Base-by-base conservation (phyloP, 2,113 vertebrate genomes). In the Bambusicola thoracicus region DNA sequence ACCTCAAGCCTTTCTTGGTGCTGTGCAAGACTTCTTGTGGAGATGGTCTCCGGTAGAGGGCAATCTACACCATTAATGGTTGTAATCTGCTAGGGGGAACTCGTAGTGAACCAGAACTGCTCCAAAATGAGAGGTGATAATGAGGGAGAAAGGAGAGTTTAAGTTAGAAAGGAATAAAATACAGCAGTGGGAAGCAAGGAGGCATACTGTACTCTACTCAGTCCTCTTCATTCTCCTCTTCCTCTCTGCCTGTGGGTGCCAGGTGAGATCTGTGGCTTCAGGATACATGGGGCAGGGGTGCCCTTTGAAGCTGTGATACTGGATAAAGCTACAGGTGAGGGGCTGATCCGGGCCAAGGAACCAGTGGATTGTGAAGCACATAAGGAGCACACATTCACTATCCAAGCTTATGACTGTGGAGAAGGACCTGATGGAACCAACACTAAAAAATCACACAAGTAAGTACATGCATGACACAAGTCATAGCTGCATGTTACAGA, bases 401-500 rank as follows among this genome's bases (percentile, higher is more conserved):
- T 99, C 97, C 99, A 99, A 97, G 99, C 99, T 67, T 99, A 99
- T 2, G 99, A 99, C 97, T 99, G 99, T 3, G 99, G 99, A 80
- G 99, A 99, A 96, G 99, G 99, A 46, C 98, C 99, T 0, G 99
- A 99, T 6, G 99, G 99, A 63, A 96, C 98, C 95, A 99, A 99
- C 96, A 99, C 98, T 98, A 99, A 99, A 97, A 99, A 99, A 93
- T 99, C 99, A n/a, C 99, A 99, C 98, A 99, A 99, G 99, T 99
- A 65, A 98, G 98, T 80, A 53, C 19, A 7, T 29, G 72, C 18
- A n/a, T n/a, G n/a, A n/a, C n/a, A n/a, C n/a, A n/a, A 36, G 46
- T 48, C 61, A 1, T 51, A 65, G 41, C 36, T 63, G 20, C 19
- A 0, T 7, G 20, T 46, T 74, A 32, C 41, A 17, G 63, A 78